Percentiles rank a stretch among this genome's conserved stretches.
Evolutionary conservation across 2,797 vertebrate species (phyloP).

Genomic region (Chelidonichthys spinosus): DNA sequence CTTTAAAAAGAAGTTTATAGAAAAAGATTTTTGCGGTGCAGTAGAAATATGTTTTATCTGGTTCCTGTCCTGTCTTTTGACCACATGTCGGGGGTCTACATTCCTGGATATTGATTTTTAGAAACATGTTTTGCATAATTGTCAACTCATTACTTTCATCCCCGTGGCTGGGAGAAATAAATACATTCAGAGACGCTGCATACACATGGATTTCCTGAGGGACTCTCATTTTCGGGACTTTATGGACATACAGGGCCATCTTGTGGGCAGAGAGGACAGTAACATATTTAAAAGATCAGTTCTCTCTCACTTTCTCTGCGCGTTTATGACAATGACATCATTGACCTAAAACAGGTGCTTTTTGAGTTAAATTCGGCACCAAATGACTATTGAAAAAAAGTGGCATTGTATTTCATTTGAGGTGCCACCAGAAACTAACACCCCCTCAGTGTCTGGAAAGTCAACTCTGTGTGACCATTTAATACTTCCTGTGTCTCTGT

Average conservation of each 20-base stretch:
- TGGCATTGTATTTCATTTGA: conserved; percentile 53
- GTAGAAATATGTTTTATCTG: too few species aligned
- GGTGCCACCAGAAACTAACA: conserved; percentile 43
- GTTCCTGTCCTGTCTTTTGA: too few species aligned
- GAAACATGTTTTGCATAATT: neutral
- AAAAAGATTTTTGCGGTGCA: neutral
- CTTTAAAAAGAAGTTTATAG: neutral
- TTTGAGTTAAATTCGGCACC: conserved; percentile 38
- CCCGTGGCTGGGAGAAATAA: conserved; percentile 8
- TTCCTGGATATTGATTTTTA: neutral
- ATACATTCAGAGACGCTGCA: neutral
- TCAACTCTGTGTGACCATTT: conserved; percentile 50
- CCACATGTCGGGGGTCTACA: too few species aligned
- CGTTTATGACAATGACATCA: conserved; percentile 44
- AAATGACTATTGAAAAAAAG: conserved; percentile 48
- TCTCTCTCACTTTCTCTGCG: neutral
- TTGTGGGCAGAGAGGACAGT: conserved; percentile 70
- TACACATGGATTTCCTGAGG: neutral
- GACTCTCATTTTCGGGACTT: conserved; percentile 6
- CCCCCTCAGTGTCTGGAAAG: conserved; percentile 59
- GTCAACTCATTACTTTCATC: conserved; percentile 4
- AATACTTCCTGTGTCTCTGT: conserved; percentile 62
- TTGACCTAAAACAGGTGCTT: conserved; percentile 53
- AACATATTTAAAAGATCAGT: conserved; percentile 1
- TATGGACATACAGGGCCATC: conserved; percentile 73